Evolutionary conservation across 2,888 invertebrate species (phyloP).

Genomic region (Ceraclea dissimilis): DNA sequence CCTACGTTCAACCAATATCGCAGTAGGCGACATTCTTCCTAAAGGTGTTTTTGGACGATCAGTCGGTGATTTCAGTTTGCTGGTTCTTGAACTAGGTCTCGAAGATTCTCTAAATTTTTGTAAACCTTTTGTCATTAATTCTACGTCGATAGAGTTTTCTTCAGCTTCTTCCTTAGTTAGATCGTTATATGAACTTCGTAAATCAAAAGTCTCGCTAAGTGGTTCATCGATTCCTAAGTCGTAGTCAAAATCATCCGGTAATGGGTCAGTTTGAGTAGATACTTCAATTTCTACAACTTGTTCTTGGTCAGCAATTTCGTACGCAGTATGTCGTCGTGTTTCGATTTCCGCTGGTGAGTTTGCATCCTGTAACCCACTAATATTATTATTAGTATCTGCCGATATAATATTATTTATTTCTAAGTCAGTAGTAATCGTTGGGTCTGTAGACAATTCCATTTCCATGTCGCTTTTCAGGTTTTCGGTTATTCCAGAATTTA

Average conservation of each 20-base stretch:
- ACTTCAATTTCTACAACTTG: slow-evolving; percentile 60
- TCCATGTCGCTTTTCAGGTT: background rate
- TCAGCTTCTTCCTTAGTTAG: slow-evolving; percentile 19
- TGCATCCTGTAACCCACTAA: background rate
- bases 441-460: background rate
- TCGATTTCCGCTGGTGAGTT: background rate
- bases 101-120: slow-evolving; percentile 48
- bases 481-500: background rate
- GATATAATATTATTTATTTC: background rate
- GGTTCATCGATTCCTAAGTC: slow-evolving; percentile 47
- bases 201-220: slow-evolving; percentile 28
- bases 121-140: slow-evolving; percentile 43
- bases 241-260: slow-evolving; percentile 69
- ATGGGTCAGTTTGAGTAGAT: slow-evolving; percentile 78
- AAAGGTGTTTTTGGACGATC: slow-evolving; percentile 44
- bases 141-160: slow-evolving; percentile 44
- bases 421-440: background rate
- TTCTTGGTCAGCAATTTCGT: slow-evolving; percentile 28
- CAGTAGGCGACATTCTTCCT: slow-evolving; percentile 54
- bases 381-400: background rate
- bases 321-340: slow-evolving; percentile 2
- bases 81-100: slow-evolving; percentile 49
- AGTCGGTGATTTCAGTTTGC: slow-evolving; percentile 49
- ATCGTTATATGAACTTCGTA: background rate
- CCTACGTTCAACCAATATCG: slow-evolving; percentile 52